Base-by-base conservation (phyloP, 2,888 invertebrate genomes). In the Eupelmus urozonus region DNA sequence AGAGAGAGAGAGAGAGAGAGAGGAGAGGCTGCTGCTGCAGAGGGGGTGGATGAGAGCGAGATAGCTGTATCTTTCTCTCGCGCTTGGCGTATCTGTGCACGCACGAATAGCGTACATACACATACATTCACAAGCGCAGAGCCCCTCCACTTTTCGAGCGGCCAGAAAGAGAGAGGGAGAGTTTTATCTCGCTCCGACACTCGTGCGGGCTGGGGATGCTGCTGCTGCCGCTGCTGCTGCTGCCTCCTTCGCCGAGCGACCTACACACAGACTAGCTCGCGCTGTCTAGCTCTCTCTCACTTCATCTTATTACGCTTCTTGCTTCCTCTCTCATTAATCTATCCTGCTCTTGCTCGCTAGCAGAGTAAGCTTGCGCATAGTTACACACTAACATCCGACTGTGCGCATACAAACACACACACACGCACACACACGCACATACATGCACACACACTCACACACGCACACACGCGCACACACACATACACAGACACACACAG, bases 151-250 rank as follows among this genome's bases (percentile, higher is more conserved):
- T 40, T 27, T 13, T 13, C 3, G 9, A 45, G 16, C 13, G 4
- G 9, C 34, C 34, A 34, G 9, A 3, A 34, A 3, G 34, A 3
- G 34, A 3, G 9, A 34, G 34, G 9, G 34, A 34, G 16, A 7
- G 23, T 67, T 74, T 75, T 67, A 75, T 75, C 74, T 75, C 74
- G 23, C 74, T 67, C 51, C 67, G 49, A 23, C 67, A 53, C 67
- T 25, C 40, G 51, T 51, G 34, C 34, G 3, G 9, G 5, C 9
- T 34, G 5, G 34, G 34, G 34, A 34, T 34, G 9, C 34, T n/a
- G 16, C 40, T 16, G 11, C 34, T 23, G 5, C 9, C 42, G 2
- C 63, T 45, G 42, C 60, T 57, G 27, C n/a, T 27, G 20, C 71
- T 49, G 25, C 45, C 29, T 53, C 66, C 59, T 59, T 34, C 18